Base-by-base conservation (phyloP, 2,113 vertebrate genomes). In the Phrynosoma platyrhinos region DNA sequence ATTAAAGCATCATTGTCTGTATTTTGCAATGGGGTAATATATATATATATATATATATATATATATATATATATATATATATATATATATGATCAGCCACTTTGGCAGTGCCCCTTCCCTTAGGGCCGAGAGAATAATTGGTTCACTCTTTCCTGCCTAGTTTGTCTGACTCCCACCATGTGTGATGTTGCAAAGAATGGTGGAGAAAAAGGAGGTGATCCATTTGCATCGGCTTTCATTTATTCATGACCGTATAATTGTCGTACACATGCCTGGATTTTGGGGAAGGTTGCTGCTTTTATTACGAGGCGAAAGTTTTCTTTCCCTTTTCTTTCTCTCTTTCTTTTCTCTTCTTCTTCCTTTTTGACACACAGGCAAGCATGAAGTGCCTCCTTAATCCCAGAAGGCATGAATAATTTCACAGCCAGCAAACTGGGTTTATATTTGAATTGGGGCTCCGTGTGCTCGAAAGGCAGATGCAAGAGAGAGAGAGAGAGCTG, bases 401-500 rank as follows among this genome's bases (percentile, higher is more conserved):
- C 80, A 83, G 71, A 83, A 14, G 30, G 30, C 21, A 82, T 77
- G 58, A 88, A 83, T 21, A 66, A 77, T 83, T 76, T 36, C 58
- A 77, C 86, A 68, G 86, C 55, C 5, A 1, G 86, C 14, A 82
- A 68, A 42, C 30, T 27, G 30, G 66, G 85, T 27, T 71, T 32
- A 20, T 21, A 32, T 87, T 64, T 21, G 55, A n/a, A 32, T 47
- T 18, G n/a, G 13, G 9, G 20, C 4, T 74, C 20, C 47, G 7
- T n/a, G 27, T 9, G 53, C 32, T 5, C 4, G 7, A 72, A 32
- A 76, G 42, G 72, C 69, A 47, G 79, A 36, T 72, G 77, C 18
- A 16, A 13, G 20, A 36, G 36, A 36, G 36, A 36, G 36, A 36
- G 9, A 47, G 47, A 47, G 47, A 47, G 66, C 20, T 3, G 25